Base-by-base conservation (phyloP, 92 coral and sea anemone species). In the Galaxea fascicularis region DNA sequence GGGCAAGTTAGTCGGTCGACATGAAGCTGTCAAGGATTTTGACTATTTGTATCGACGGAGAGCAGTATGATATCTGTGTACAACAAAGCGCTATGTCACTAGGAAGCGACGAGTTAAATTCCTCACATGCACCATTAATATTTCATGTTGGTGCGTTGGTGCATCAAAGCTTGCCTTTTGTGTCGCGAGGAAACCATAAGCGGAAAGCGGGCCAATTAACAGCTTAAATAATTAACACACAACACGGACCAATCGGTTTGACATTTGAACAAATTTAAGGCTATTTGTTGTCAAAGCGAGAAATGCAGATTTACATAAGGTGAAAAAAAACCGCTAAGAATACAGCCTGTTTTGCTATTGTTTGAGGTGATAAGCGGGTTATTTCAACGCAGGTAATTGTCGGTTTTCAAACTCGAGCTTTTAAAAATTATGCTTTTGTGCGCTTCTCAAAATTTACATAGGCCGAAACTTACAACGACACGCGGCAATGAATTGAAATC, bases 171-270 rank as follows among this genome's bases (percentile, higher is more conserved):
- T 68, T 82, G 85, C 67, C 77, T 69, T 69, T 80, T 68, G 85
- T 80, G 85, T 52, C 47, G 73, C 71, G 45, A 49, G 28, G 31
- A 44, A 35, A 21, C 70, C 44, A 28, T 63, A 83, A 73, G 80
- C 73, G n/a, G 81, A 27, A 54, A 29, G 63, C 12, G 65, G 21
- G 21, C 73, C 75, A 83, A 83, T 83, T 83, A 83, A 65, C 87
- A 73, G 87, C 80, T 83, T 74, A 73, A 83, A 83, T 83, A 83
- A 83, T 83, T 83, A 83, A 83, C 73, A 83, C 80, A 74, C 31
- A 73, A 17, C 20, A 24, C 76, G 17, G 29, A 53, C 87, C 87
- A 83, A 83, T 83, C 73, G 77, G 74, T 59, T 10, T 8, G 29
- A 29, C 26, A 65, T 30, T 83, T 74, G 67, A 15, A 13, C 65